Evolutionary conservation across 2,113 vertebrate species (phyloP).

Genomic region (Pedetes capensis): DNA sequence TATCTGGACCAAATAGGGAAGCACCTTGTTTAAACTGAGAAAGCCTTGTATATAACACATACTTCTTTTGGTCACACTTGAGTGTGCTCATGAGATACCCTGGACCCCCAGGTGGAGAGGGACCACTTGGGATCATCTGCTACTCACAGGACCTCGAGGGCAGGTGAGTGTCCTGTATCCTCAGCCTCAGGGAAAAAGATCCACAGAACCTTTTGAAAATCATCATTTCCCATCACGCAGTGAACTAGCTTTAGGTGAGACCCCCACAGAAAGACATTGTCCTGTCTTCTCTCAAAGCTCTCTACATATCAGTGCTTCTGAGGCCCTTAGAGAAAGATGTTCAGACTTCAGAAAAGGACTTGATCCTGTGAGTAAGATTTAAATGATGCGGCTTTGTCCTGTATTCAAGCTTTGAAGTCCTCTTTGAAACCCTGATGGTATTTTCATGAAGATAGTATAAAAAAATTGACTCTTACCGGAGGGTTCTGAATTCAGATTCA

Average conservation of each 20-base stretch:
- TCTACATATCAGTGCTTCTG: neutral
- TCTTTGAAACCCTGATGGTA: neutral
- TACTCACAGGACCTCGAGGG: neutral
- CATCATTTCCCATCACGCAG: neutral
- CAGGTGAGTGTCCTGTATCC: neutral
- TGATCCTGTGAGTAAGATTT: neutral
- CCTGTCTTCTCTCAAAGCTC: neutral
- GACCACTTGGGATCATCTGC: neutral
- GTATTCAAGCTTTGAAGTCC: neutral
- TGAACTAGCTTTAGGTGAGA: neutral
- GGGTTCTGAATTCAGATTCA: neutral
- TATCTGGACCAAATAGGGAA: constrained; percentile 21
- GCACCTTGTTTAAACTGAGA: constrained; percentile 10
- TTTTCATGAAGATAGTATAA: neutral
- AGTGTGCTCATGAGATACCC: neutral
- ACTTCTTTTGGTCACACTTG: neutral
- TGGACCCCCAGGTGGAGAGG: neutral
- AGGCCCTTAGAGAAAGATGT: neutral
- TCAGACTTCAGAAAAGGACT: neutral
- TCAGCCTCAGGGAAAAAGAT: neutral
- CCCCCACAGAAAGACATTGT: neutral
- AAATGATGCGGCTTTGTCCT: neutral
- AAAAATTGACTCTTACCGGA: neutral
- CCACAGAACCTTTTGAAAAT: neutral
- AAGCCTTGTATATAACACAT: neutral